Percentiles rank a stretch among this genome's conserved stretches.
Evolutionary conservation across 2,113 vertebrate genomes (phyloP).

Genomic region (Dasyprocta punctata): DNA sequence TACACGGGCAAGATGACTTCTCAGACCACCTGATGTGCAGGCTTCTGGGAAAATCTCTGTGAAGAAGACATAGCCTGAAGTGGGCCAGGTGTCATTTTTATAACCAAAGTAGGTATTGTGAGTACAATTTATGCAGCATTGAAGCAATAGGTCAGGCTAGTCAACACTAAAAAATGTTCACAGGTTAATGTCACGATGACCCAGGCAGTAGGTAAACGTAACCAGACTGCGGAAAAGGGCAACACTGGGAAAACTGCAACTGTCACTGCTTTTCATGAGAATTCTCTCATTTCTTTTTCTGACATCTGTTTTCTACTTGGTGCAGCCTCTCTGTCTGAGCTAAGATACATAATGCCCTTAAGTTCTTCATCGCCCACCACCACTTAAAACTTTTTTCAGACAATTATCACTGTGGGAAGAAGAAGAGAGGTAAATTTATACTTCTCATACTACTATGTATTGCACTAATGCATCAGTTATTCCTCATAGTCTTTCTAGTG

Average conservation of each 20-base stretch:
- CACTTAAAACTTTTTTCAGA: neutral
- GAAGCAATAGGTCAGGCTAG: neutral
- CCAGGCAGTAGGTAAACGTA: neutral
- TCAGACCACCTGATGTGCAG: neutral
- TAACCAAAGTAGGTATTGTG: neutral
- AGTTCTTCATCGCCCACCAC: neutral
- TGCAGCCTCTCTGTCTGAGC: neutral
- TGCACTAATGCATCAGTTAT: neutral
- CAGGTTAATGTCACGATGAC: conserved; percentile 67
- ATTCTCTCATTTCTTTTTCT: neutral
- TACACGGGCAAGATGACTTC: neutral
- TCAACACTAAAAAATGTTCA: neutral
- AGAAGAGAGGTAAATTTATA: neutral
- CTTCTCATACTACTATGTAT: neutral
- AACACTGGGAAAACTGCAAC: neutral
- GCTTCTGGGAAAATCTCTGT: neutral
- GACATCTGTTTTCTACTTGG: neutral
- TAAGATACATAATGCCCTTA: neutral
- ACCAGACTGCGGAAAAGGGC: neutral
- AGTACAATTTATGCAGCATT: neutral
- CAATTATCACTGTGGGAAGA: neutral
- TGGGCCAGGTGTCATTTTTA: conserved; percentile 12
- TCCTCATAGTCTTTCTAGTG: neutral
- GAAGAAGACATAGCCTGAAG: neutral
- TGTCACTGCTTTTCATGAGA: neutral